phyloP scores from a whole-genome alignment of 2,113 vertebrate species.

The Terrapene triunguis region DNA sequence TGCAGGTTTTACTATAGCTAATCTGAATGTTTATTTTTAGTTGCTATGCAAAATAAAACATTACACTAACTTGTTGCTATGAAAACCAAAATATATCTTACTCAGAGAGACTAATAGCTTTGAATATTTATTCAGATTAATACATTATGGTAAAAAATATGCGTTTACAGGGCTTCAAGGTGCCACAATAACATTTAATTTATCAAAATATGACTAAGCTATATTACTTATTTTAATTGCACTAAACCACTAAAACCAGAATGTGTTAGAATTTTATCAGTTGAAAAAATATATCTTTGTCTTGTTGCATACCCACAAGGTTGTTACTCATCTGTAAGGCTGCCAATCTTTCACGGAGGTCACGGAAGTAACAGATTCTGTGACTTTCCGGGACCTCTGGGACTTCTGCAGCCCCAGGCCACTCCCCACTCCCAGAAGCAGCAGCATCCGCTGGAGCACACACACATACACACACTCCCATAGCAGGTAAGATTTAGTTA shows the following conservation, averaged over 20 bases:
- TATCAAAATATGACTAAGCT: conserved; percentile 32
- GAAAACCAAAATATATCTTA: not conserved
- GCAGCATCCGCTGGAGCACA: too few species aligned
- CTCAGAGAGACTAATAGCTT: conserved; percentile 6
- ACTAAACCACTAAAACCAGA: conserved; percentile 58
- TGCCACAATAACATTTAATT: conserved; percentile 37
- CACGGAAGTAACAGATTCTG: too few species aligned
- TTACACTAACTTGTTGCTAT: not conserved
- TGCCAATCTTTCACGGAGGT: not conserved
- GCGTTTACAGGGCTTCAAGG: conserved; percentile 31
- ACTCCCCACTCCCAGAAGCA: too few species aligned
- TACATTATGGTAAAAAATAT: conserved; percentile 33
- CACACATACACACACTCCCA: too few species aligned
- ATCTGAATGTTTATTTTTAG: conserved; percentile 2
- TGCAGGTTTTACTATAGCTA: not conserved
- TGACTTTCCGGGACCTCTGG: too few species aligned
- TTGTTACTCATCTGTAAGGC: conserved; percentile 29
- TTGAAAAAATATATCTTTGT: conserved; percentile 42
- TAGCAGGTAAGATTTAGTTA: too few species aligned
- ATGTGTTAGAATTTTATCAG: conserved; percentile 55
- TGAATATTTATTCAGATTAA: conserved; percentile 18
- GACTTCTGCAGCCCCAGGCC: too few species aligned
- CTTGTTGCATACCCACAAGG: conserved; percentile 22
- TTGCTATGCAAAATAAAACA: conserved; percentile 33
- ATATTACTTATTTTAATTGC: conserved; percentile 46